Base-by-base conservation (phyloP, 1,140 invertebrate species). In the Procambarus virginalis region DNA sequence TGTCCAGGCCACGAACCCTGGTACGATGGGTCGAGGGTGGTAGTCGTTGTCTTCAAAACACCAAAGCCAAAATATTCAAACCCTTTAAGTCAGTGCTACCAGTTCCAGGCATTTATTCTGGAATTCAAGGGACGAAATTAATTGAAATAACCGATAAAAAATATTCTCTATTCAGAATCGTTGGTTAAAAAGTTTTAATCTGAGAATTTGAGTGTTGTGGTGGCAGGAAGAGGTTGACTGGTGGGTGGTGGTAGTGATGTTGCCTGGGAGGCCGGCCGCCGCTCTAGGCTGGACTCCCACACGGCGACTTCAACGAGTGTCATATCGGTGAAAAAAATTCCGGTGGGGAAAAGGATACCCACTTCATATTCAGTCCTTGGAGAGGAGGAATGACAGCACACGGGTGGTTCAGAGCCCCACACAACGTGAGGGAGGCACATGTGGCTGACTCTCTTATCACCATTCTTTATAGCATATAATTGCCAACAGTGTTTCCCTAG, bases 251-350 rank as follows among this genome's bases (percentile, higher is more conserved):
- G 8, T 55, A 9, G 17, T 46, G 55, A 51, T 48, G 55, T 51
- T 58, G 70, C 34, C 34, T 73, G 46, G 17, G 34, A 55, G 64
- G 49, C 75, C 70, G 49, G 34, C 84, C 76, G 68, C 51, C 51
- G 73, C 84, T 77, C 73, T 73, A 10, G 5, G 10, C 68, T 73
- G 68, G n/a, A 55, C 49, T 34, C 84, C 22, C 82, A 84, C 82
- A 85, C 84, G 84, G 84, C 84, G 84, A 86, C 84, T 86, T 86
- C 84, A 86, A 86, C 84, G 73, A 60, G 84, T 86, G 84, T 77
- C 84, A 78, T 86, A 46, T 60, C 12, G 60, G 49, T 60, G 75
- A 34, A 49, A 60, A 77, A 60, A 78, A 55, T 9, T 9, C 12
- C 8, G 12, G 12, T 64, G 60, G 60, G 55, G 55, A 58, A 58